These are phyloP conservation scores for Rhynchonycteris naso DNA, from an alignment of 2,797 vertebrate genomes.

Conservation along the genomic window DNA sequence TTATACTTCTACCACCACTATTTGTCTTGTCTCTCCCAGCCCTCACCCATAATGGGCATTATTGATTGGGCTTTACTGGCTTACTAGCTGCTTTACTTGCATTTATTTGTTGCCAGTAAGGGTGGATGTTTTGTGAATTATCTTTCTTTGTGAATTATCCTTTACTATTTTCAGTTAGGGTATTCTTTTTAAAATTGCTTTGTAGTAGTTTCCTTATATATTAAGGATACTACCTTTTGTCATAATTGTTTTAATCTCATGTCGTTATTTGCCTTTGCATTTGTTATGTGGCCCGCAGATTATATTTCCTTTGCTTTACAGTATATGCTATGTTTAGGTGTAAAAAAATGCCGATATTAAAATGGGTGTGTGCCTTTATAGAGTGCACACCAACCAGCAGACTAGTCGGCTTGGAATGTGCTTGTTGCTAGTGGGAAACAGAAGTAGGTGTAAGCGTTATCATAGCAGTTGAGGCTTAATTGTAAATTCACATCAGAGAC, in stretches of 20 bases:
- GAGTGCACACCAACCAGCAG: not conserved
- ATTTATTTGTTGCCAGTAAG: not conserved
- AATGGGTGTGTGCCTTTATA: not conserved
- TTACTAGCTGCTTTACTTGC: not conserved
- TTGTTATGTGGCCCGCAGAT: not conserved
- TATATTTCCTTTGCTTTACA: slow-evolving; percentile 3
- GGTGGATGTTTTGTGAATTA: not conserved
- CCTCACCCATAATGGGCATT: not conserved
- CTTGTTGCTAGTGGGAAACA: not conserved
- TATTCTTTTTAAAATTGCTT: not conserved
- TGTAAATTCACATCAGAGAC: slow-evolving; percentile 7
- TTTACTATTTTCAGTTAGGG: not conserved
- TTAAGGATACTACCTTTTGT: not conserved
- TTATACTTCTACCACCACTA: not conserved
- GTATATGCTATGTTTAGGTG: not conserved
- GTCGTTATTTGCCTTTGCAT: slow-evolving; percentile 9
- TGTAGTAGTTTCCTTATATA: not conserved
- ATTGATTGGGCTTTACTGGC: not conserved
- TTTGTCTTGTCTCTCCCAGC: not conserved
- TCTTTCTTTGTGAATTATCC: slow-evolving; percentile 21
- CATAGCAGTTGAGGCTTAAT: not conserved
- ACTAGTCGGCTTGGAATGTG: not conserved
- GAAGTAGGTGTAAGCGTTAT: not conserved
- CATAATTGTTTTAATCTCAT: not conserved
- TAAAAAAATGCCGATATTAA: not conserved